phyloP scores from a whole-genome alignment of 1,140 invertebrate species.

The Atta texana region DNA sequence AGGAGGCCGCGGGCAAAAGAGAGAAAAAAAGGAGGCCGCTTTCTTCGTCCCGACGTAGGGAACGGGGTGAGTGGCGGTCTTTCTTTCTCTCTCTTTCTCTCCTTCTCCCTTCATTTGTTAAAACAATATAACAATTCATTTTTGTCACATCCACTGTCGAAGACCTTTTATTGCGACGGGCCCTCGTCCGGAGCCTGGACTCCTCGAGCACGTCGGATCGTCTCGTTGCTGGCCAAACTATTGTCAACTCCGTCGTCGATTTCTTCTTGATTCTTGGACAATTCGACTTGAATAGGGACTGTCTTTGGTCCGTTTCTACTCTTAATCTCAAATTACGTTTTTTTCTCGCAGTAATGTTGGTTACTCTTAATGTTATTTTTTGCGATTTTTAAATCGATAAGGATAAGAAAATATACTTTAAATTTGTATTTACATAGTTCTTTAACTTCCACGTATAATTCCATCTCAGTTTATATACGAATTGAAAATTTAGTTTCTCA shows the following conservation, averaged over 20 bases:
- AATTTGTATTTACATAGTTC: neutral
- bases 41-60: slow-evolving; percentile 44
- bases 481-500: neutral
- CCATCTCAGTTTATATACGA: neutral
- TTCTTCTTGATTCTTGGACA: slow-evolving; percentile 17
- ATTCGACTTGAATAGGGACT: slow-evolving; percentile 1
- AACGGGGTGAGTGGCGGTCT: slow-evolving; percentile 69
- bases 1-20: slow-evolving; percentile 64
- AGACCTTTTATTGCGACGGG: slow-evolving; percentile 80
- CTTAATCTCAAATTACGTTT: neutral
- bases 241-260: slow-evolving; percentile 64
- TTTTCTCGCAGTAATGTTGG: too few relatives aligned
- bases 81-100: slow-evolving; percentile 5
- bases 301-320: neutral
- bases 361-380: neutral
- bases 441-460: neutral
- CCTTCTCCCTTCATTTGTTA: slow-evolving; percentile 83
- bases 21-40: slow-evolving; percentile 53
- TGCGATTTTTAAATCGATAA: neutral
- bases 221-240: slow-evolving; percentile 74
- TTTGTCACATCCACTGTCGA: slow-evolving; percentile 83
- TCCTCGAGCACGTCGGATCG: slow-evolving; percentile 60
- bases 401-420: neutral
- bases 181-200: slow-evolving; percentile 21
- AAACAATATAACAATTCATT: slow-evolving; percentile 86